Evolutionary conservation across 2,888 invertebrate species (phyloP).

Genomic region (Lasioglossum zephyrum): DNA sequence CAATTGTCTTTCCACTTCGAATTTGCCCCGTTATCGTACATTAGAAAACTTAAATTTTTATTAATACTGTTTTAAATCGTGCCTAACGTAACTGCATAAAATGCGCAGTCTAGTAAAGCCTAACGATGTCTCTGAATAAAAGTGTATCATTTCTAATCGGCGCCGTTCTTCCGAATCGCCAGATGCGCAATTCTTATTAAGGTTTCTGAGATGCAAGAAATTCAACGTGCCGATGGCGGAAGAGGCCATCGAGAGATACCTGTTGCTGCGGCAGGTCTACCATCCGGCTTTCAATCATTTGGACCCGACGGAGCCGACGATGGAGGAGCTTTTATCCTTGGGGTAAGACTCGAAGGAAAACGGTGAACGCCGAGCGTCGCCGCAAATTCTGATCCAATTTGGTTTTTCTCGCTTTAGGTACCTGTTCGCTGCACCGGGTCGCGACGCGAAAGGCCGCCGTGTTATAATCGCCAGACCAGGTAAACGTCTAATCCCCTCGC

Average conservation of each 20-base stretch:
- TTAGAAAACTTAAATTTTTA: too few relatives aligned
- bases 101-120: too few relatives aligned
- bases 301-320: conserved; percentile 89
- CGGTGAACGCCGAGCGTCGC: not conserved
- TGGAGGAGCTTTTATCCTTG: conserved; percentile 89
- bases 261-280: conserved; percentile 91
- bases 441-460: conserved; percentile 90
- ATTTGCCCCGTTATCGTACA: not conserved
- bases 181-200: conserved; percentile 90
- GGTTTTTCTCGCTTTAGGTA: conserved; percentile 85
- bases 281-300: conserved; percentile 91
- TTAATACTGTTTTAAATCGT: too few relatives aligned
- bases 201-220: conserved; percentile 92
- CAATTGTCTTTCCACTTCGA: not conserved
- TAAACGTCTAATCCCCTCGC: conserved; percentile 79
- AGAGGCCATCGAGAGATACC: conserved; percentile 91
- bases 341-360: conserved; percentile 85
- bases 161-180: conserved; percentile 60
- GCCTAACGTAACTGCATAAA: too few relatives aligned
- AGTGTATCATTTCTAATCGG: not conserved
- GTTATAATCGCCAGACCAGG: conserved; percentile 92
- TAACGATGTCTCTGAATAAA: not conserved
- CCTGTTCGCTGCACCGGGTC: conserved; percentile 91
- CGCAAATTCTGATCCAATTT: not conserved
- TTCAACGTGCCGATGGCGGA: conserved; percentile 92